Conservation (phyloP, 2,888 invertebrate species). For the Iselma pallidipennis region DNA sequence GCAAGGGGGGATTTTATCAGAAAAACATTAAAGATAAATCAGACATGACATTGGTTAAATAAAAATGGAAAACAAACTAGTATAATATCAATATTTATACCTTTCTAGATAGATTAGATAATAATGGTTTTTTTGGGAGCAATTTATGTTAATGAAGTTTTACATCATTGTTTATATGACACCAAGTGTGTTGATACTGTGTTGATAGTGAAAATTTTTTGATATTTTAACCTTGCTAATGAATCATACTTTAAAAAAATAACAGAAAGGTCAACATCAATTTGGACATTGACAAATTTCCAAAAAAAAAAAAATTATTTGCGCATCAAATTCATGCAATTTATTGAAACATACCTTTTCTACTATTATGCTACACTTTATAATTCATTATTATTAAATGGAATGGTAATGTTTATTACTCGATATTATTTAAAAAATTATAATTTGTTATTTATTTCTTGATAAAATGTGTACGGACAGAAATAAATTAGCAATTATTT, state of each 20-base stretch:
- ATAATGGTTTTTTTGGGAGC: too few relatives aligned
- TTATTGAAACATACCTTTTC: constrained; percentile 10
- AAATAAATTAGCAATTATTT: constrained; percentile 18
- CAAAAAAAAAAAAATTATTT: constrained; percentile 14
- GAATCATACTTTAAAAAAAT: constrained; percentile 40
- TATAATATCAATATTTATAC: constrained; percentile 30
- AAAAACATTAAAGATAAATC: constrained; percentile 24
- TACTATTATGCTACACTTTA: constrained; percentile 3
- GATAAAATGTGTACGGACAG: constrained; percentile 13
- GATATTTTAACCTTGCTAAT: constrained; percentile 51
- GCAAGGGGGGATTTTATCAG: constrained; percentile 9
- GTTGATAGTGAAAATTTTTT: constrained; percentile 43
- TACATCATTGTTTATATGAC: constrained; percentile 27
- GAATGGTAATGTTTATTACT: background rate
- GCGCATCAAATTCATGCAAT: constrained; percentile 11
- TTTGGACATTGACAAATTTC: constrained; percentile 32
- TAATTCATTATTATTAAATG: constrained; percentile 11
- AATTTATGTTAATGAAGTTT: constrained; percentile 30
- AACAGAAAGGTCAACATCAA: constrained; percentile 31
- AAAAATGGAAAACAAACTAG: constrained; percentile 8
- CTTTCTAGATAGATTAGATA: background rate
- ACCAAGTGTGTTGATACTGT: too few relatives aligned
- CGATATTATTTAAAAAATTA: background rate
- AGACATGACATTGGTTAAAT: constrained; percentile 22
- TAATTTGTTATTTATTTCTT: constrained; percentile 9